Percentiles rank a stretch among this genome's conserved stretches.
phyloP scores from a whole-genome alignment of 2,113 vertebrate species.

The Hydrolagus affinis region DNA sequence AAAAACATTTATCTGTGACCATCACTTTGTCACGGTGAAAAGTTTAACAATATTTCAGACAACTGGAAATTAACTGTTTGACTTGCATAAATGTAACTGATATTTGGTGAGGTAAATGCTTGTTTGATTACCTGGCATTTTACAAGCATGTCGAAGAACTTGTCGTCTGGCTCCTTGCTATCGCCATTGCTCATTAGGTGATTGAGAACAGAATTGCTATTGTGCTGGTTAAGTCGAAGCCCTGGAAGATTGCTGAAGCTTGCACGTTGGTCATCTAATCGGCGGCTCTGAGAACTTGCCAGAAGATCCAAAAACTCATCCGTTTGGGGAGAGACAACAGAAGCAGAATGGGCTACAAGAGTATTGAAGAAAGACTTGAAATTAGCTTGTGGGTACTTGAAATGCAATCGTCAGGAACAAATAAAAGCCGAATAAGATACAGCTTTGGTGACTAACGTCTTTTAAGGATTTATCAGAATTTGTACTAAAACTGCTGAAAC shows the following conservation, averaged over 20 bases:
- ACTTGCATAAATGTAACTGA: neutral
- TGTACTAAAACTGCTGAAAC: too few species aligned
- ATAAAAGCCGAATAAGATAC: too few species aligned
- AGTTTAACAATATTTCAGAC: neutral
- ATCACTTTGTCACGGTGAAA: neutral
- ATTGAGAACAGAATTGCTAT: conserved; percentile 56
- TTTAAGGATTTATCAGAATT: too few species aligned
- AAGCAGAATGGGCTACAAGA: conserved; percentile 59
- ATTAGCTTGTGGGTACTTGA: too few species aligned
- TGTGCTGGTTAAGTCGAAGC: conserved; percentile 60
- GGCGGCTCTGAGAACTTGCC: conserved; percentile 74
- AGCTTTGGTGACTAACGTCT: too few species aligned
- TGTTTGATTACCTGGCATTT: conserved; percentile 74
- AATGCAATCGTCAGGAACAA: too few species aligned
- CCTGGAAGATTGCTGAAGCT: conserved; percentile 67
- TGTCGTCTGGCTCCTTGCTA: conserved; percentile 69
- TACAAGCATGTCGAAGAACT: conserved; percentile 86
- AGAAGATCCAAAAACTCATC: conserved; percentile 82
- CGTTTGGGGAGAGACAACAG: conserved; percentile 58
- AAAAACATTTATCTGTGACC: neutral
- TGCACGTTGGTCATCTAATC: conserved; percentile 73
- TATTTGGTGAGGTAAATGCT: too few species aligned
- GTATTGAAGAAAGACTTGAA: neutral
- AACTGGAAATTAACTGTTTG: neutral
- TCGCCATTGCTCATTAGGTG: conserved; percentile 62